Conservation (phyloP, 2,113 vertebrate genomes). For the Lynx canadensis region DNA sequence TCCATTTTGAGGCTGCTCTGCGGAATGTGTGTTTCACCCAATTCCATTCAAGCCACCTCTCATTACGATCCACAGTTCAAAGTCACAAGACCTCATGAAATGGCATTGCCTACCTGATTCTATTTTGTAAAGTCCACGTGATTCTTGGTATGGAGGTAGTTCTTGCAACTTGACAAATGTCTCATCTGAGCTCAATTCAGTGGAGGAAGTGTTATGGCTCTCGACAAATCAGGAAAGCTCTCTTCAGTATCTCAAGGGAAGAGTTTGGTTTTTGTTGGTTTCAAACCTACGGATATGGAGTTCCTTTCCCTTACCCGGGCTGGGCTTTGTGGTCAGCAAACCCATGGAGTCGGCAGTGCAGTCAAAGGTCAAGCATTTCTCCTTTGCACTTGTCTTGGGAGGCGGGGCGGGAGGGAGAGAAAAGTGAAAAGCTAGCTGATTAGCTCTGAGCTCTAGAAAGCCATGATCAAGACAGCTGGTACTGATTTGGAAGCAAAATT, state of each 20-base stretch:
- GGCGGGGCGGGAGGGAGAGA: neutral
- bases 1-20: neutral
- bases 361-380: neutral
- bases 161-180: neutral
- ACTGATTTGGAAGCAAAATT: neutral
- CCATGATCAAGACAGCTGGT: neutral
- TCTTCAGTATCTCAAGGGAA: neutral
- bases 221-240: neutral
- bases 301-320: neutral
- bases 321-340: neutral
- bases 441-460: neutral
- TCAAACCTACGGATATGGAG: neutral
- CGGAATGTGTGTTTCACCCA: neutral
- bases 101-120: neutral
- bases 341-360: neutral
- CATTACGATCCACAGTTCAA: neutral
- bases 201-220: neutral
- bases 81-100: neutral
- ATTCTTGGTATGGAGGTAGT: neutral
- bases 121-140: neutral
- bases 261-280: neutral
- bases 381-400: slow-evolving; percentile 4
- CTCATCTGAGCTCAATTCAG: neutral
- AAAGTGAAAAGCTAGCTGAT: neutral
- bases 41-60: slow-evolving; percentile 6